A percentile compares a stretch with the other conserved stretches of the same genome.
phyloP scores from a whole-genome alignment of 2,113 vertebrate species.

The Taxidea taxus region DNA sequence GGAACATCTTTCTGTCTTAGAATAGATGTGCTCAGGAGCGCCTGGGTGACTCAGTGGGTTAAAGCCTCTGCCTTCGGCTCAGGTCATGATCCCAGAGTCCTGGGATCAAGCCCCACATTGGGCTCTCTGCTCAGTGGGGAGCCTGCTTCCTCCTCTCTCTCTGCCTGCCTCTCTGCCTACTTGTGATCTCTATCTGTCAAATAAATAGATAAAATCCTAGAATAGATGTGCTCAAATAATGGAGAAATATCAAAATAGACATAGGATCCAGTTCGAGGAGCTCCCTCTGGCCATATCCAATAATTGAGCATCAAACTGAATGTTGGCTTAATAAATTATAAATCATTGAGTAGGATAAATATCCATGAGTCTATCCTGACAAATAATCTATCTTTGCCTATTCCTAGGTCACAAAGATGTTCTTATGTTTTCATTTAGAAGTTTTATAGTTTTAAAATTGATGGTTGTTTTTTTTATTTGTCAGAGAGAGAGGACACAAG shows the following conservation, averaged over 20 bases:
- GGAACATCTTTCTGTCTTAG: not conserved
- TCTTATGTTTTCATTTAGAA: not conserved
- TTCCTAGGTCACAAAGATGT: not conserved
- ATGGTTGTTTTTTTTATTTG: not conserved
- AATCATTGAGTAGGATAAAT: not conserved
- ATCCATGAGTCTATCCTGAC: not conserved
- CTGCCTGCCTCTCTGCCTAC: too few relatives aligned
- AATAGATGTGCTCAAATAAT: not conserved
- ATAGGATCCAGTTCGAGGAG: not conserved
- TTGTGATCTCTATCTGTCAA: too few relatives aligned
- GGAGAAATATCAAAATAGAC: not conserved
- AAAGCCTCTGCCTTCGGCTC: too few relatives aligned
- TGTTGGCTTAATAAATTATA: not conserved
- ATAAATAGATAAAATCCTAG: not conserved
- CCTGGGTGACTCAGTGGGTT: too few relatives aligned
- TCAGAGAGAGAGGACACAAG: too few relatives aligned
- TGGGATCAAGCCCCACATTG: too few relatives aligned
- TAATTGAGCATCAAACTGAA: not conserved
- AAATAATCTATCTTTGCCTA: not conserved
- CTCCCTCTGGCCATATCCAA: not conserved
- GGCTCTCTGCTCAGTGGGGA: too few relatives aligned
- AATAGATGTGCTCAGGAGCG: not conserved
- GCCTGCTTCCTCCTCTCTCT: too few relatives aligned
- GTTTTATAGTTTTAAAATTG: slow-evolving; percentile 13
- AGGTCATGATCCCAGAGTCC: too few relatives aligned